Evolutionary conservation across 2,113 vertebrate species (phyloP).

Genomic region (Channa maculata): DNA sequence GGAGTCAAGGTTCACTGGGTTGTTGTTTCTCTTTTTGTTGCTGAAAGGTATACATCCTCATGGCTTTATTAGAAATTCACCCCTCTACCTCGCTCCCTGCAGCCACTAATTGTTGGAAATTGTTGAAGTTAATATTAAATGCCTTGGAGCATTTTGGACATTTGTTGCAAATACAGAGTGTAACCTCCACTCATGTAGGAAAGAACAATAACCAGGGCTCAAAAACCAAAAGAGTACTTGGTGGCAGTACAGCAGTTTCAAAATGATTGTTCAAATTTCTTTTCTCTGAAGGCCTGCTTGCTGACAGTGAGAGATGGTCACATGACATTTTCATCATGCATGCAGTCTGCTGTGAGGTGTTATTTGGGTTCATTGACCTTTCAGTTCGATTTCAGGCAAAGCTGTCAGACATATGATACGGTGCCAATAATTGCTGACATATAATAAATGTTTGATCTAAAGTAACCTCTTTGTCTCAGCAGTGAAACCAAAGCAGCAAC

Average conservation of each 20-base stretch:
- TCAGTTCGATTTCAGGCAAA: slow-evolving; percentile 11
- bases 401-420: slow-evolving; percentile 22
- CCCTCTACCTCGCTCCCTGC: not conserved
- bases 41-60: slow-evolving; percentile 18
- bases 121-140: slow-evolving; percentile 1
- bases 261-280: not conserved
- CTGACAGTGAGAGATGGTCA: slow-evolving; percentile 25
- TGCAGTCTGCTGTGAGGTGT: slow-evolving; percentile 30
- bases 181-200: not conserved
- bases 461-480: slow-evolving; percentile 66
- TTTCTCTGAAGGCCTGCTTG: not conserved
- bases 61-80: slow-evolving; percentile 9
- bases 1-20: not conserved
- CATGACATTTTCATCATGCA: slow-evolving; percentile 32
- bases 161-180: slow-evolving; percentile 8
- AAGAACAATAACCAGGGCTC: not conserved
- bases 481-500: slow-evolving; percentile 42
- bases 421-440: slow-evolving; percentile 57
- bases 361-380: slow-evolving; percentile 57
- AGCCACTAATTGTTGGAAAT: slow-evolving; percentile 14
- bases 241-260: not conserved
- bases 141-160: not conserved
- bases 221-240: not conserved
- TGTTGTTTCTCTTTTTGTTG: slow-evolving; percentile 24
- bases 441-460: slow-evolving; percentile 57